These are phyloP conservation scores for Semnornis frantzii DNA, from an alignment of 2,113 vertebrate genomes.

Conservation along the genomic window DNA sequence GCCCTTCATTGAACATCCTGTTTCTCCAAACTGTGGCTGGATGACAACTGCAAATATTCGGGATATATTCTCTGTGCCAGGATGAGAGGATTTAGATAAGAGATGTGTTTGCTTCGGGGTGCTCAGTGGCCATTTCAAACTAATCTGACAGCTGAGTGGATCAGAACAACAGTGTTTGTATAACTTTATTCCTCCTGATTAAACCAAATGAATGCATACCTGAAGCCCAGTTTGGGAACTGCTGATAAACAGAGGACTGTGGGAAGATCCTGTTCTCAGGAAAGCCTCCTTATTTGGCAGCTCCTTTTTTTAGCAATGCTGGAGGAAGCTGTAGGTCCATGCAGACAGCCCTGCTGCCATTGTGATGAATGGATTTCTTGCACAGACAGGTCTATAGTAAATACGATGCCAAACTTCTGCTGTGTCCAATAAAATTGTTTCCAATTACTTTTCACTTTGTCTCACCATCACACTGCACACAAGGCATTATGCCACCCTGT, in stretches of 20 bases:
- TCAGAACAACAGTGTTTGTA: constrained; percentile 2
- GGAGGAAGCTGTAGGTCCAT: background rate
- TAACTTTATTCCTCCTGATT: background rate
- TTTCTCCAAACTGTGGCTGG: background rate
- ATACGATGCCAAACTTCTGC: background rate
- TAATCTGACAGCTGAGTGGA: background rate
- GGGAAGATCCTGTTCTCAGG: background rate
- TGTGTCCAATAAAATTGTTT: background rate
- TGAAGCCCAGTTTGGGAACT: background rate
- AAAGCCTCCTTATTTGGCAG: background rate
- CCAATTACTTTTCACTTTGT: background rate
- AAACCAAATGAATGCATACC: background rate
- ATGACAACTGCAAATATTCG: background rate
- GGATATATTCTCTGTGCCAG: background rate
- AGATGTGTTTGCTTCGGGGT: background rate
- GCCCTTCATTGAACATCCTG: rapidly evolving
- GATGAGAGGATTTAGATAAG: background rate
- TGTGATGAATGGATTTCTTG: background rate
- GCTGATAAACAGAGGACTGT: rapidly evolving
- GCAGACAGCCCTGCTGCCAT: background rate
- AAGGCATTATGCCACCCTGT: background rate
- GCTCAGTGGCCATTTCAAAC: background rate
- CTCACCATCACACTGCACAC: background rate
- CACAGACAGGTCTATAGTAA: background rate
- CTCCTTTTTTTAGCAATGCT: background rate